phyloP scores from a whole-genome alignment of 2,888 invertebrate genomes.

The Cosmopolites sordidus region DNA sequence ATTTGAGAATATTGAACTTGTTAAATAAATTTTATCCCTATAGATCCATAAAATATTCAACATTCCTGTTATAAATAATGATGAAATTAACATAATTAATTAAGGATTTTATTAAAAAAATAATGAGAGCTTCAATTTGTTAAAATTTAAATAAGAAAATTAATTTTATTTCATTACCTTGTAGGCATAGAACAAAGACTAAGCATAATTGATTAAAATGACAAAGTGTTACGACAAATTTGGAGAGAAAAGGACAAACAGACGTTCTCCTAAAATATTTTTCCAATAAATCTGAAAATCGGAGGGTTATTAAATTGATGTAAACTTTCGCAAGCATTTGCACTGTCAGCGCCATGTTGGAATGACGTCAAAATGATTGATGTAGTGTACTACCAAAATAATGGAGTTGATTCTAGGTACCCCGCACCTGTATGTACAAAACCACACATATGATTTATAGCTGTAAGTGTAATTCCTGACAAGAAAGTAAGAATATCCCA shows the following conservation, averaged over 20 bases:
- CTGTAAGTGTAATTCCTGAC: slow-evolving; percentile 10
- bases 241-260: neutral
- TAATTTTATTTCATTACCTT: too few species aligned
- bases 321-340: slow-evolving; percentile 14
- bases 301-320: slow-evolving; percentile 12
- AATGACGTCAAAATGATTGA: slow-evolving; percentile 29
- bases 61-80: too few species aligned
- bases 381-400: slow-evolving; percentile 30
- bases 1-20: too few species aligned
- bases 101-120: too few species aligned
- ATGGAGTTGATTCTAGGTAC: slow-evolving; percentile 29
- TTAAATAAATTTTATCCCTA: too few species aligned
- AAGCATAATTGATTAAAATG: too few species aligned
- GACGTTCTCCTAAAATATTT: neutral
- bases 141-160: too few species aligned
- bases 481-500: slow-evolving; percentile 10
- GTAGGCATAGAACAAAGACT: too few species aligned
- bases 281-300: slow-evolving; percentile 4
- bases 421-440: slow-evolving; percentile 9
- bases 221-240: too few species aligned
- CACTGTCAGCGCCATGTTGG: slow-evolving; percentile 17
- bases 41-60: too few species aligned
- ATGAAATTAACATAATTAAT: too few species aligned
- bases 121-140: too few species aligned
- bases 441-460: slow-evolving; percentile 15